Base-by-base conservation (phyloP, 1,140 invertebrate species). In the Mactra quadrangularis region DNA sequence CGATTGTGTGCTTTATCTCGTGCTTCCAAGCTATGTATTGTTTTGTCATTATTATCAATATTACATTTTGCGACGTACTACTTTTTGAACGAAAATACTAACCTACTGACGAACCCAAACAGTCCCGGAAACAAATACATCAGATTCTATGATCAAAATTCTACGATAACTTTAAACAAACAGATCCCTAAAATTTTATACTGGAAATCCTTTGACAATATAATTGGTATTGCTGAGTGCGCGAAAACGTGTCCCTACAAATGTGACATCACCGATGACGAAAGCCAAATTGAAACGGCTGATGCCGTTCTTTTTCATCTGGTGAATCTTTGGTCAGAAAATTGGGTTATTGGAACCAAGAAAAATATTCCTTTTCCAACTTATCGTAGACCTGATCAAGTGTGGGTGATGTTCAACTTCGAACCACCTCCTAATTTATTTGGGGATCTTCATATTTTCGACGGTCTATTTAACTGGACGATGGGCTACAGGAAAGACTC, bases 301-400 rank as follows among this genome's bases (percentile, higher is more conserved):
- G 91, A 92, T 60, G 87, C 89, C 1, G 74, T 92, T 1, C 72
- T 91, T 17, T 91, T 90, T 33, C 88, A 91, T 47, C 79, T 86
- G 6, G 68, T 75, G 0, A 87, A 89, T 50, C 31, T 83, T 35
- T 70, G 59, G 66, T 53, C 75, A 47, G 66, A 84, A 47, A 64
- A 60, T 47, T 72, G 77, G 77, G 13, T 29, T 2, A 75, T 83
- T n/a, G 38, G 45, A 31, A 74, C 60, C 0, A 52, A 60, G 17
- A 15, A 83, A 62, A 47, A 82, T 50, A 52, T 75, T 19, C 15
- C 52, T 4, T 62, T 88, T 29, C 89, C 89, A 0, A 45, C 70
- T n/a, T 85, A 77, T 29, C 70, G 87, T 19, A 41, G 59, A 31
- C 68, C 81, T 13, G 52, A 87, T n/a, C 86, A 90, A 83, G 75